Conservation (phyloP, 2,797 vertebrate species). For the Lithobates pipiens region DNA sequence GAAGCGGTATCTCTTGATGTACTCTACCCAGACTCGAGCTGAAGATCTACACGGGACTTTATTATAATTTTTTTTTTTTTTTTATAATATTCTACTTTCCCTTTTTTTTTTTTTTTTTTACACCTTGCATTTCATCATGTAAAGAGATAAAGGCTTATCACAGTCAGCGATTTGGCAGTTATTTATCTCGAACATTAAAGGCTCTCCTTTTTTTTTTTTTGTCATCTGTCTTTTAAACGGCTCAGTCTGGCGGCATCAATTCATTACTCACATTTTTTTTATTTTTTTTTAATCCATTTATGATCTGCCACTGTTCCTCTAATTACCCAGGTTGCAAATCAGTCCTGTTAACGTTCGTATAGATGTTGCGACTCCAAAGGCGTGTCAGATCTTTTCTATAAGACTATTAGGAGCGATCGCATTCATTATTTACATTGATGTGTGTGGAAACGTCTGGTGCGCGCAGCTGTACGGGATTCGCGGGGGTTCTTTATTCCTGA, state of each 20-base stretch:
- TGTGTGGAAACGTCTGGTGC: conserved; percentile 20
- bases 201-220: conserved; percentile 37
- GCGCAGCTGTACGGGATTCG: conserved; percentile 10
- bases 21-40: background rate
- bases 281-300: conserved; percentile 55
- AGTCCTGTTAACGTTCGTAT: conserved; percentile 52
- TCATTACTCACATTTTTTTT: conserved; percentile 30
- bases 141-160: conserved; percentile 55
- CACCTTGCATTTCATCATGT: conserved; percentile 57
- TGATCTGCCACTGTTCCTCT: conserved; percentile 29
- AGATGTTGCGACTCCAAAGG: conserved; percentile 54
- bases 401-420: conserved; percentile 47
- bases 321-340: conserved; percentile 59
- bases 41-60: conserved; percentile 34
- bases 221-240: conserved; percentile 45
- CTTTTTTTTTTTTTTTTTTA: background rate
- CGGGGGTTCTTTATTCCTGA: background rate
- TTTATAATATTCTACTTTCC: conserved; percentile 28
- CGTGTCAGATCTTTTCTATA: conserved; percentile 52
- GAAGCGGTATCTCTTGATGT: conserved; percentile 30
- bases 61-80: conserved; percentile 6
- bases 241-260: conserved; percentile 37
- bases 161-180: conserved; percentile 42
- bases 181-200: conserved; percentile 57
- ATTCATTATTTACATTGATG: conserved; percentile 48